These are phyloP conservation scores for Dunckerocampus dactyliophorus DNA, from an alignment of 2,113 vertebrate species.

Conservation along the genomic window DNA sequence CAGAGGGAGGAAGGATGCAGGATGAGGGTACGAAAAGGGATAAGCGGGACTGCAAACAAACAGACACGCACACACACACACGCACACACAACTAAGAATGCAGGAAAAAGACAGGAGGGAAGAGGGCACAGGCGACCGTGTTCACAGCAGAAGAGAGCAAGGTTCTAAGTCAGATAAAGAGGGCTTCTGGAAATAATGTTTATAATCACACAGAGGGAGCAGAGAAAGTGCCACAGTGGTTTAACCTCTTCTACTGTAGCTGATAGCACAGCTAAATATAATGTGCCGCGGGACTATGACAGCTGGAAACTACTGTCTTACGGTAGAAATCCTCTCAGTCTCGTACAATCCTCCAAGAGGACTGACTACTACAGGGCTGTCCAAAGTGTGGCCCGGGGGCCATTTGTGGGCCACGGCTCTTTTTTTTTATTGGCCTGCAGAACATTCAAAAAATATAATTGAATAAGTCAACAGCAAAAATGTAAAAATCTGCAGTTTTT, in stretches of 20 bases:
- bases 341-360: background rate
- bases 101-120: constrained; percentile 13
- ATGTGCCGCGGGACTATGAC: constrained; percentile 34
- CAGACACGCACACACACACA: constrained; percentile 24
- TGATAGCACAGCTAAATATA: constrained; percentile 64
- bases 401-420: no score
- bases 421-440: no score
- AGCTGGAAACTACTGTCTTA: constrained; percentile 27
- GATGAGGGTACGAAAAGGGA: constrained; percentile 24
- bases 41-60: constrained; percentile 24
- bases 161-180: constrained; percentile 24
- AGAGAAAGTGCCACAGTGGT: constrained; percentile 24
- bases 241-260: constrained; percentile 44
- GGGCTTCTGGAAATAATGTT: constrained; percentile 8
- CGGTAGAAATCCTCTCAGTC: constrained; percentile 4
- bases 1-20: constrained; percentile 46
- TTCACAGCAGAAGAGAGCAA: constrained; percentile 18
- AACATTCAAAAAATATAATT: no score
- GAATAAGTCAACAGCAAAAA: no score
- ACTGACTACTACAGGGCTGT: constrained; percentile 9
- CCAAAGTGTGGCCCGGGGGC: no score
- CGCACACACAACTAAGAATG: constrained; percentile 18
- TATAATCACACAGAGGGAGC: background rate
- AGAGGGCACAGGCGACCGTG: constrained; percentile 13
- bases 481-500: no score